Conservation (phyloP, 30 jellyfish, hydroid and myxozoan genomes). For the Aurelia sp. region DNA sequence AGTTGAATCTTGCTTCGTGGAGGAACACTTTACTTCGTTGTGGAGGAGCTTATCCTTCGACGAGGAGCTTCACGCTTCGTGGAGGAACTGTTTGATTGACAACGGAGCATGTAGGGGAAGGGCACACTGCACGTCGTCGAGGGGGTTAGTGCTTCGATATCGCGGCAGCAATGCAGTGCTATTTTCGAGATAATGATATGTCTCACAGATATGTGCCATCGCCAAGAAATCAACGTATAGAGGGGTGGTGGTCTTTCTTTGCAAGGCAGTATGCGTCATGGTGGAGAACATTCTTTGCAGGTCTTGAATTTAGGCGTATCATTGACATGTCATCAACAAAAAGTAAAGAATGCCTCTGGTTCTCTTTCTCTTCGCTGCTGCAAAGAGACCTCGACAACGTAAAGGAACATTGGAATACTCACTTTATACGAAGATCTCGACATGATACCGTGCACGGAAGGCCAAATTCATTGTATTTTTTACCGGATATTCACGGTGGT, state of each 20-base stretch:
- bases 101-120: too few species aligned
- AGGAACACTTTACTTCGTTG: too few species aligned
- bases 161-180: neutral
- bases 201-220: neutral
- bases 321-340: neutral
- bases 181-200: neutral
- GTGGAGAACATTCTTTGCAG: neutral
- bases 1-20: too few species aligned
- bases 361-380: conserved; percentile 3
- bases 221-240: conserved; percentile 7
- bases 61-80: too few species aligned
- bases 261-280: conserved; percentile 5
- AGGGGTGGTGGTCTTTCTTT: conserved; percentile 6
- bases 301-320: neutral
- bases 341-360: neutral
- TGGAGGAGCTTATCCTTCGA: too few species aligned
- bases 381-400: neutral
- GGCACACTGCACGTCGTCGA: too few species aligned
- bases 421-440: neutral
- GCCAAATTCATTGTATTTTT: neutral
- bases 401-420: conserved; percentile 4
- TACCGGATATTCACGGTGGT: neutral
- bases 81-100: too few species aligned
- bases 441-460: neutral
- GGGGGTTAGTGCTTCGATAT: neutral